Conservation (phyloP, 1,140 invertebrate genomes). For the Pogonomyrmex californicus region DNA sequence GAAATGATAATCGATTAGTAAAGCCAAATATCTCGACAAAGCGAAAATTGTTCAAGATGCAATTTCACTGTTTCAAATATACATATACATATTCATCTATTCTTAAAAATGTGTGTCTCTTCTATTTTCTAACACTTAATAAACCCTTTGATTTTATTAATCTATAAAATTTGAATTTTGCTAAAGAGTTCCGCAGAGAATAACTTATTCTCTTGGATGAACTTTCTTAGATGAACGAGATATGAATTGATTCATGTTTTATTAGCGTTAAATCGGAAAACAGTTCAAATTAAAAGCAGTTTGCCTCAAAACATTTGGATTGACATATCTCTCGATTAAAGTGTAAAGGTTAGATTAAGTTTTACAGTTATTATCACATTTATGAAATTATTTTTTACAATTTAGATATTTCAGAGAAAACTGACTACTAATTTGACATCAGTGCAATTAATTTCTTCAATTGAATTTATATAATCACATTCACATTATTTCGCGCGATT, state of each 20-base stretch:
- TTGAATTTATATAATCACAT: neutral
- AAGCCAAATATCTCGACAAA: neutral
- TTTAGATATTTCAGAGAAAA: conserved; percentile 29
- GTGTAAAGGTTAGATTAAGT: neutral
- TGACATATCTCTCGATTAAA: neutral
- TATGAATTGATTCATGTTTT: conserved; percentile 24
- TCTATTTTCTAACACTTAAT: neutral
- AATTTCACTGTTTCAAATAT: neutral
- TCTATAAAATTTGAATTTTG: neutral
- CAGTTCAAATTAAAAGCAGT: conserved; percentile 10
- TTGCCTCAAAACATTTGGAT: neutral
- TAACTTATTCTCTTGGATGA: neutral
- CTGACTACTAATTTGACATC: conserved; percentile 5
- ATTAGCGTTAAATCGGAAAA: conserved; percentile 28
- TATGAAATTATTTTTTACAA: neutral
- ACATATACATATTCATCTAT: too few species aligned
- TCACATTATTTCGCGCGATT: conserved; percentile 21
- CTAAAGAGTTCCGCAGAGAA: neutral
- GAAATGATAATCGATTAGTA: neutral
- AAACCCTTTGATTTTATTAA: neutral
- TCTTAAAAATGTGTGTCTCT: neutral
- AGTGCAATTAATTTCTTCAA: conserved; percentile 20
- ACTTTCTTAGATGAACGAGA: neutral
- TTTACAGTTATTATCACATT: conserved; percentile 1
- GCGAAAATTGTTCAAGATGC: neutral